Conservation (phyloP, 1,140 invertebrate genomes). For the Atta cephalotes region DNA sequence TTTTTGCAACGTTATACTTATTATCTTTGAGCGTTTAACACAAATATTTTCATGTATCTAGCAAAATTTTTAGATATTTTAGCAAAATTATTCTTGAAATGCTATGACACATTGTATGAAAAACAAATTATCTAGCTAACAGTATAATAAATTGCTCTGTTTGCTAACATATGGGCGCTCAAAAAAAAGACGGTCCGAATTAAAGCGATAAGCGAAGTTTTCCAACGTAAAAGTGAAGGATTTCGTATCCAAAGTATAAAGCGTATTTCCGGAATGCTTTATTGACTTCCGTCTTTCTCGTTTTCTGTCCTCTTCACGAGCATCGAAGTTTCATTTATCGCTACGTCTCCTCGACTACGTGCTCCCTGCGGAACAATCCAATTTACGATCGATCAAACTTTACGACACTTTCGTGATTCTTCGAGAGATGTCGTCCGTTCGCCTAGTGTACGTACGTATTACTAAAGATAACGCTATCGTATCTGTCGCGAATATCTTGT, state of each 20-base stretch:
- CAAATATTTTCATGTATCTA: too few relatives aligned
- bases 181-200: background rate
- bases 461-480: background rate
- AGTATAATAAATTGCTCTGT: conserved; percentile 41
- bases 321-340: conserved; percentile 68
- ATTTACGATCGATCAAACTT: conserved; percentile 72
- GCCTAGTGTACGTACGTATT: conserved; percentile 18
- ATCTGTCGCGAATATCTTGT: conserved; percentile 27
- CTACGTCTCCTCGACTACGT: conserved; percentile 24
- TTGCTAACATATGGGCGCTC: background rate
- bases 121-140: conserved; percentile 17
- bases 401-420: conserved; percentile 67
- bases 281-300: background rate
- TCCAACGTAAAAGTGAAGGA: background rate
- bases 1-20: too few relatives aligned
- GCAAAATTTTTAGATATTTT: too few relatives aligned
- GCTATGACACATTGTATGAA: background rate
- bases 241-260: conserved; percentile 17
- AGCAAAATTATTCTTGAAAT: background rate
- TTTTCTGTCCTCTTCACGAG: background rate
- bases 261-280: background rate
- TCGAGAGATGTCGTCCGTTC: conserved; percentile 22
- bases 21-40: too few relatives aligned
- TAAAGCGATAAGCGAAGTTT: conserved; percentile 60
- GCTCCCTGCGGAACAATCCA: conserved; percentile 66